Base-by-base conservation (phyloP, 2,797 vertebrate species). In the Gymnoscopelus microlampas region DNA sequence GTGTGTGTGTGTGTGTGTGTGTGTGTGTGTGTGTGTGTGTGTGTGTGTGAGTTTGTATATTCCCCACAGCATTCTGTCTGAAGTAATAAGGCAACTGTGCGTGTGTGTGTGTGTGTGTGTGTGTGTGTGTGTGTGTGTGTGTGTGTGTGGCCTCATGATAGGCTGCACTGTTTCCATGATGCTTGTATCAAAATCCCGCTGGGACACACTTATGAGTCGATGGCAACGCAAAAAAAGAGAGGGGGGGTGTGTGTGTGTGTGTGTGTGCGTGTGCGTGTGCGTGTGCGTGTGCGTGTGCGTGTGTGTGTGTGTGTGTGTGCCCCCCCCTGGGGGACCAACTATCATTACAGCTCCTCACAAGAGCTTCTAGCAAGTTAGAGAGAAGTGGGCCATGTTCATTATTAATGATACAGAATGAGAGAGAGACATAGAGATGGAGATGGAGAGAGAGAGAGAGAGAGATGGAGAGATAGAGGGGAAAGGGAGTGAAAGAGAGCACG, bases 301-400 rank as follows among this genome's bases (percentile, higher is more conserved):
- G 53, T 55, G 53, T 26, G 23, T 55, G 53, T 55, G 53, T 55
- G 53, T 55, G 53, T 55, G 53, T 51, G 50, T 51, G 50, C 8
- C 9, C 26, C 1, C 47, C 71, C 60, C 11, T 2, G 0, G 26
- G 73, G 57, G 68, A 71, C 57, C 53, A 3, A 2, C 55, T 3
- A 61, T 83, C 75, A 71, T 87, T 79, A 82, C 73, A 56, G 39
- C 60, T 71, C 66, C 68, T 60, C 19, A 6, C 32, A 5, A 1
- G 63, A 66, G 64, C 73, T 53, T 58, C 3, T 58, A n/a, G 64
- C 53, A 47, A 68, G 62, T 44, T 53, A 15, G 67, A 0, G 59
- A 80, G 44, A 82, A 87, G 58, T 74, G 72, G 74, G 81, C 53
- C 74, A 71, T 55, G 39, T 53, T 59, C 3, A 44, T 68, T 54